Percentiles rank a stretch among this genome's conserved stretches.
These are phyloP conservation scores for Rhabdornis inornatus DNA, from an alignment of 2,113 vertebrate genomes.

Conservation along the genomic window DNA sequence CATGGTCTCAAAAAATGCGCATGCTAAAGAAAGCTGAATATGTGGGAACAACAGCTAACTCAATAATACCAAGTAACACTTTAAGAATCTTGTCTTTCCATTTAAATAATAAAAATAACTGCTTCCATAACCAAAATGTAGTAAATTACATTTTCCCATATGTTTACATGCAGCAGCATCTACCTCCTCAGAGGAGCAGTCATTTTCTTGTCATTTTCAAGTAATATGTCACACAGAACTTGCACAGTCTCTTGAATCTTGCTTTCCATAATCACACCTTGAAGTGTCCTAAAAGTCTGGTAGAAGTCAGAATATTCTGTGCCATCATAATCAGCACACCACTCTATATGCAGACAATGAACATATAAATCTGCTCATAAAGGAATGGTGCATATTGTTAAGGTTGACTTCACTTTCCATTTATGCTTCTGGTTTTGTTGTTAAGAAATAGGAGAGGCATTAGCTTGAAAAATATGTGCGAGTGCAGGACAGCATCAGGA, in stretches of 20 bases:
- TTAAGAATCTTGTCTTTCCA: neutral
- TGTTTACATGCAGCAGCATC: neutral
- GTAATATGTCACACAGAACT: neutral
- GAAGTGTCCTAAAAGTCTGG: conserved; percentile 18
- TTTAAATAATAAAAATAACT: neutral
- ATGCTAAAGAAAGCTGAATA: neutral
- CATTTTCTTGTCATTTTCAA: conserved; percentile 36
- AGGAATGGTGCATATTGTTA: neutral
- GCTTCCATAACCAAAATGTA: neutral
- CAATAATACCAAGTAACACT: neutral
- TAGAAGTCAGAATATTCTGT: neutral
- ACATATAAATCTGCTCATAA: neutral
- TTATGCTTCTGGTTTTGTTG: neutral
- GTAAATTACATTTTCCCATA: neutral
- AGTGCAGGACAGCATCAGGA: neutral
- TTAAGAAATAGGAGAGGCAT: neutral
- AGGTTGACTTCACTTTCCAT: neutral
- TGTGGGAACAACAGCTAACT: neutral
- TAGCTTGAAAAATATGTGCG: neutral
- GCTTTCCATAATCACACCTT: conserved; percentile 21
- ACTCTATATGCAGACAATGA: neutral
- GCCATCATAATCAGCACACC: neutral
- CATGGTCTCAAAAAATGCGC: neutral
- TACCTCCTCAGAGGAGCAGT: neutral
- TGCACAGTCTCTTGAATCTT: neutral